Conservation (phyloP, 1,140 invertebrate genomes). For the Leptinotarsa lineolata region DNA sequence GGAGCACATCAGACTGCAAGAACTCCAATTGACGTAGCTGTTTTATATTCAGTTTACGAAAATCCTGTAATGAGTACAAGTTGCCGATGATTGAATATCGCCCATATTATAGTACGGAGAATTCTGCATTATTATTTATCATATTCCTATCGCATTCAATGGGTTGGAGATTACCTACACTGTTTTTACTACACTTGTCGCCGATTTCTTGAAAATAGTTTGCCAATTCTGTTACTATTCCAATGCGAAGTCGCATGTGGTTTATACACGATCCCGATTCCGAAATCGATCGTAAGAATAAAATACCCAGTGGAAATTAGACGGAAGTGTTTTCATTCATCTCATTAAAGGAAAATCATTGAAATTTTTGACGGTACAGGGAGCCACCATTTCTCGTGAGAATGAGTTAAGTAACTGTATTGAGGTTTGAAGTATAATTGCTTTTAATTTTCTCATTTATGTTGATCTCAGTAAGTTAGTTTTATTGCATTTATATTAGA, state of each 20-base stretch:
- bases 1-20: background rate
- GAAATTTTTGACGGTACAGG: too few species aligned
- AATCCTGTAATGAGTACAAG: background rate
- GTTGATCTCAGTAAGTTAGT: too few species aligned
- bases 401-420: too few species aligned
- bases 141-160: background rate
- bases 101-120: background rate
- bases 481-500: too few species aligned
- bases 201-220: background rate
- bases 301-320: too few species aligned
- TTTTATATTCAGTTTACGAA: background rate
- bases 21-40: background rate
- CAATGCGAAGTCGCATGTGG: background rate
- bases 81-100: too few species aligned
- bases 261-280: background rate
- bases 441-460: too few species aligned
- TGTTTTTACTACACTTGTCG: background rate
- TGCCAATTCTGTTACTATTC: background rate
- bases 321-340: too few species aligned
- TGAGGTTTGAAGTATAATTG: too few species aligned
- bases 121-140: background rate
- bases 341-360: too few species aligned
- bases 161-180: background rate
- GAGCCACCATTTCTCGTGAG: too few species aligned
- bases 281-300: too few species aligned